A percentile compares a stretch with the other conserved stretches of the same genome.
Conservation (phyloP, 2,888 invertebrate genomes). For the Andrena fulva region DNA sequence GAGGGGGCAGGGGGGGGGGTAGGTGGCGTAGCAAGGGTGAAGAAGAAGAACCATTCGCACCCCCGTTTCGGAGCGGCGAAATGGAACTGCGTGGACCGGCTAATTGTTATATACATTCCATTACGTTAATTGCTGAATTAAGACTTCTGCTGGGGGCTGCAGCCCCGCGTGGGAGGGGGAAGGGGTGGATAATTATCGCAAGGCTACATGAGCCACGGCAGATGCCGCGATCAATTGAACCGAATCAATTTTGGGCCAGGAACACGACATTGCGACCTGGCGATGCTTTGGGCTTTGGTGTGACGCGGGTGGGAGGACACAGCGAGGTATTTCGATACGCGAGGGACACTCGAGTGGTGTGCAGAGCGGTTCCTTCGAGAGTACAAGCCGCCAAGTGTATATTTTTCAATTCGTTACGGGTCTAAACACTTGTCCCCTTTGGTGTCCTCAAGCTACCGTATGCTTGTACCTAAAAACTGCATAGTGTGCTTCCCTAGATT, state of each 20-base stretch:
- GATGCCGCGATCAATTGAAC: conserved; percentile 20
- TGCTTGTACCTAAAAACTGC: too few relatives aligned
- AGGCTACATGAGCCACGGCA: conserved; percentile 68
- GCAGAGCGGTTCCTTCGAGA: not conserved
- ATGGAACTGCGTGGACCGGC: conserved; percentile 76
- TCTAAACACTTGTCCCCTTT: too few relatives aligned
- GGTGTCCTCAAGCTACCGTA: too few relatives aligned
- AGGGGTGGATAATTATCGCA: conserved; percentile 73
- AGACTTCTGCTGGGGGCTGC: conserved; percentile 79
- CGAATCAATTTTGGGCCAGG: not conserved
- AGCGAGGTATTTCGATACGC: not conserved
- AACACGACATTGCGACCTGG: not conserved
- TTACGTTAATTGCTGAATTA: conserved; percentile 85
- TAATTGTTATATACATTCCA: conserved; percentile 85
- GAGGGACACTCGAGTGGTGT: not conserved
- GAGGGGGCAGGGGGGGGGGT: not conserved
- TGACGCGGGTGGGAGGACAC: not conserved
- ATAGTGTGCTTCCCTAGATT: too few relatives aligned
- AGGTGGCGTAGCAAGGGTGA: conserved; percentile 32
- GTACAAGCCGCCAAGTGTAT: too few relatives aligned
- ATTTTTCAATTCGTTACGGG: too few relatives aligned
- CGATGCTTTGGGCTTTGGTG: not conserved
- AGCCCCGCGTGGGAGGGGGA: conserved; percentile 30
- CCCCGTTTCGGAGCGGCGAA: conserved; percentile 73
- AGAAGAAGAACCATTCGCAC: conserved; percentile 64